phyloP scores from a whole-genome alignment of 30 jellyfish, hydroid and myxozoan genomes.

The Hydractinia symbiolongicarpus region DNA sequence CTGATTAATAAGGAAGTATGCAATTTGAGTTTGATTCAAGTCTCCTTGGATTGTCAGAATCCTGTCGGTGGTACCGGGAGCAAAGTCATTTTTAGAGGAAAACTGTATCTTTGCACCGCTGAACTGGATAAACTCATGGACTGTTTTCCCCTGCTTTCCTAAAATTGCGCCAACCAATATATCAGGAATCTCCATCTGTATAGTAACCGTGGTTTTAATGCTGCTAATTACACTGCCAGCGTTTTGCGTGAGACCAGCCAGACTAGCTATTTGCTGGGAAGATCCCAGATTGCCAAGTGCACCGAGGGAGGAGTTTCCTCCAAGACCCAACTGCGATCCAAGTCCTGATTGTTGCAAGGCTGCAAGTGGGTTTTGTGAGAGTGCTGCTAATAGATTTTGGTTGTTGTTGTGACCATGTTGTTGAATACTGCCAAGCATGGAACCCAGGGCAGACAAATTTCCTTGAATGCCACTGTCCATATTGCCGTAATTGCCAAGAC shows the following conservation, averaged over 20 bases:
- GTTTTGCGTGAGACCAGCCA: constrained; percentile 38
- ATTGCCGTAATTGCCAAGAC: constrained; percentile 10
- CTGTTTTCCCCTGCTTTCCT: constrained; percentile 97
- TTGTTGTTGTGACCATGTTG: constrained; percentile 45
- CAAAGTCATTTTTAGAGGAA: constrained; percentile 92
- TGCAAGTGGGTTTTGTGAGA: constrained; percentile 53
- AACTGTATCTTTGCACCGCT: constrained; percentile 99
- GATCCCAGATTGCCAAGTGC: constrained; percentile 51
- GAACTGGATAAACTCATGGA: constrained; percentile 81
- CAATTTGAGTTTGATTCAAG: constrained; percentile 83
- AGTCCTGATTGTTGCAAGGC: constrained; percentile 40
- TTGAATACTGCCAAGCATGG: constrained; percentile 68
- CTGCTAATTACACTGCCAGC: constrained; percentile 47
- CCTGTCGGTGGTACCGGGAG: constrained; percentile 93
- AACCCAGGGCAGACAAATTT: constrained; percentile 54
- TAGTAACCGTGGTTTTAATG: constrained; percentile 83
- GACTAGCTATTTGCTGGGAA: neutral
- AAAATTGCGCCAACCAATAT: constrained; percentile 86
- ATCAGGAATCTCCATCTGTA: constrained; percentile 94
- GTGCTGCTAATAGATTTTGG: constrained; percentile 5
- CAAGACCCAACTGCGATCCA: constrained; percentile 33
- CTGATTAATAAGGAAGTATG: constrained; percentile 88
- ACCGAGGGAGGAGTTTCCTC: constrained; percentile 27
- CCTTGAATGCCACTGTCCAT: constrained; percentile 26
- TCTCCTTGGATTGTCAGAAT: constrained; percentile 94